A percentile compares a stretch with the other conserved stretches of the same genome.
Conservation (phyloP, 2,797 vertebrate species). For the Aeoliscus strigatus region DNA sequence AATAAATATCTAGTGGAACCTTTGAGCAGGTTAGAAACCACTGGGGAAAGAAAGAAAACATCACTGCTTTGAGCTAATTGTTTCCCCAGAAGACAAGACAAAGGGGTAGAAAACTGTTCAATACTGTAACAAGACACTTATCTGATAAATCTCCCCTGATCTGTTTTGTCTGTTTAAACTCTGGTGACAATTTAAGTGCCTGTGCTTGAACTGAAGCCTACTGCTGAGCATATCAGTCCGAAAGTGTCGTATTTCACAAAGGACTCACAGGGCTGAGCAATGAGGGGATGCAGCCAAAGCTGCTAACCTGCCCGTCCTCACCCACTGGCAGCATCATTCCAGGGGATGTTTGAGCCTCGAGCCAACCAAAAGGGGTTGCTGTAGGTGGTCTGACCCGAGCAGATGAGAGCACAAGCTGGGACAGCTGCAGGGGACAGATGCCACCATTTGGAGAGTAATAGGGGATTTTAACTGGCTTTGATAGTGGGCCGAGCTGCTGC, state of each 20-base stretch:
- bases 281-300: constrained; percentile 26
- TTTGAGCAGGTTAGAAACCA: no score
- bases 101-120: no score
- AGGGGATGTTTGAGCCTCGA: constrained; percentile 26
- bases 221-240: constrained; percentile 15
- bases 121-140: constrained; percentile 11
- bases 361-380: constrained; percentile 35
- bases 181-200: constrained; percentile 5
- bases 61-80: no score
- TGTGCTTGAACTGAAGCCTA: constrained; percentile 10
- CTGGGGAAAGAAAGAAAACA: no score
- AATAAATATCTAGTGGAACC: no score
- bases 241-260: constrained; percentile 13
- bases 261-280: constrained; percentile 27
- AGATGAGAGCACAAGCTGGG: constrained; percentile 45
- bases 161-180: constrained; percentile 36
- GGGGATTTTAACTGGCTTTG: constrained; percentile 35
- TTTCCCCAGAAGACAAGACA: no score
- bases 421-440: constrained; percentile 70
- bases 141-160: constrained; percentile 9
- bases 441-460: constrained; percentile 45
- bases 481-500: constrained; percentile 42
- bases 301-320: constrained; percentile 31
- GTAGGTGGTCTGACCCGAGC: constrained; percentile 45
- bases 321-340: constrained; percentile 25